Conservation (phyloP, 2,113 vertebrate genomes). For the Siniperca chuatsi region DNA sequence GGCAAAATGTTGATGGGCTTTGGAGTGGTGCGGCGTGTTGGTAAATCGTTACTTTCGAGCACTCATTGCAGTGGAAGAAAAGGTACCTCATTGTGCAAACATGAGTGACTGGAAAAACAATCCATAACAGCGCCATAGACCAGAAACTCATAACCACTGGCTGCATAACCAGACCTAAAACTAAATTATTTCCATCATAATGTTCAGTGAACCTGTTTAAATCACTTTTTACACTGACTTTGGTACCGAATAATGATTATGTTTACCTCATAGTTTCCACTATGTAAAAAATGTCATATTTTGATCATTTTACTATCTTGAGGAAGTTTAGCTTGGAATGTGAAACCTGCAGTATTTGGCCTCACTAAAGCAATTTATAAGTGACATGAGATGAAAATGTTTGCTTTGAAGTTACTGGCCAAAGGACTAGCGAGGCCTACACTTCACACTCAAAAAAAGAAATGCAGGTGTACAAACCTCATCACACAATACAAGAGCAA, state of each 20-base stretch:
- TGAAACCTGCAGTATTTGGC: not conserved
- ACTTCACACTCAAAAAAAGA: slow-evolving; percentile 12
- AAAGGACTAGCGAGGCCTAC: not conserved
- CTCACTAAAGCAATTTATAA: slow-evolving; percentile 6
- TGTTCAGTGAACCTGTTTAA: slow-evolving; percentile 44
- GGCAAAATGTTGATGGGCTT: slow-evolving; percentile 50
- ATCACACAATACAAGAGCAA: slow-evolving; percentile 28
- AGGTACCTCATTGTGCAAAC: slow-evolving; percentile 57
- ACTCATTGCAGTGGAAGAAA: slow-evolving; percentile 30
- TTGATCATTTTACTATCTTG: not conserved
- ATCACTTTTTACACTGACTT: slow-evolving; percentile 16
- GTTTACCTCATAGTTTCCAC: slow-evolving; percentile 20
- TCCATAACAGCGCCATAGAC: slow-evolving; percentile 40
- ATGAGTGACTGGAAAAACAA: slow-evolving; percentile 62
- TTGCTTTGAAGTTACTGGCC: slow-evolving; percentile 37
- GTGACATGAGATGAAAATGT: slow-evolving; percentile 5
- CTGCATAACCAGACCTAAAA: slow-evolving; percentile 39
- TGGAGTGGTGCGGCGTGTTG: slow-evolving; percentile 46
- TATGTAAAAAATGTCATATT: slow-evolving; percentile 13
- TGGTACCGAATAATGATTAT: slow-evolving; percentile 3
- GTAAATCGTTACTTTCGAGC: slow-evolving; percentile 60
- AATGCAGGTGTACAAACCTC: slow-evolving; percentile 44
- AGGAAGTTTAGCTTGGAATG: not conserved
- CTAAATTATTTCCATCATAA: slow-evolving; percentile 55
- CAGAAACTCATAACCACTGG: slow-evolving; percentile 50